A percentile compares a stretch with the other conserved stretches of the same genome.
phyloP scores from a whole-genome alignment of 2,113 vertebrate species.

The Tragelaphus scriptus region DNA sequence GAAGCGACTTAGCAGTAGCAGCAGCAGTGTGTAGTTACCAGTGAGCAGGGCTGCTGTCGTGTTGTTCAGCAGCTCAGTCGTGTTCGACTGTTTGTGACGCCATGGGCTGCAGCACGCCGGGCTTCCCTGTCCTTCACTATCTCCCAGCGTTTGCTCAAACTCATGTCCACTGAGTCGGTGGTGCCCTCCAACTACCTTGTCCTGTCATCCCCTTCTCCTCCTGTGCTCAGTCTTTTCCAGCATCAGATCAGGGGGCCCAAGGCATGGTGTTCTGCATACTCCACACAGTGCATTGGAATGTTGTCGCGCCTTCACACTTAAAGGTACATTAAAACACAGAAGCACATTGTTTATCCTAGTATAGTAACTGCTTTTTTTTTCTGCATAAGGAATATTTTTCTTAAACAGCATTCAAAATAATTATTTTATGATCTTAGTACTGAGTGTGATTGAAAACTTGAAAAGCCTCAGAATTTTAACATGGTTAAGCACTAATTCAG shows the following conservation, averaged over 20 bases:
- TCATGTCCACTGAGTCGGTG: neutral
- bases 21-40: neutral
- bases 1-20: too few relatives aligned
- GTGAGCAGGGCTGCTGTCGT: accelerated
- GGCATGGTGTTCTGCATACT: neutral
- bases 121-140: neutral
- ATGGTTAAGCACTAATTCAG: neutral
- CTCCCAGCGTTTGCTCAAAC: neutral
- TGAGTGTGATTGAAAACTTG: neutral
- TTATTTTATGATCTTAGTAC: neutral
- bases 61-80: neutral
- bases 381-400: neutral
- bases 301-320: neutral
- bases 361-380: neutral
- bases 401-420: neutral
- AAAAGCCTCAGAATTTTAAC: neutral
- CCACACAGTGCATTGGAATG: neutral
- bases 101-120: neutral
- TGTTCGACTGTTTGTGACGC: neutral
- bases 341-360: neutral
- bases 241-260: neutral
- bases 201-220: neutral
- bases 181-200: neutral
- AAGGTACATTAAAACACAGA: neutral
- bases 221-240: neutral